Conservation (phyloP, 2,113 vertebrate genomes). For the Leptodactylus fuscus region DNA sequence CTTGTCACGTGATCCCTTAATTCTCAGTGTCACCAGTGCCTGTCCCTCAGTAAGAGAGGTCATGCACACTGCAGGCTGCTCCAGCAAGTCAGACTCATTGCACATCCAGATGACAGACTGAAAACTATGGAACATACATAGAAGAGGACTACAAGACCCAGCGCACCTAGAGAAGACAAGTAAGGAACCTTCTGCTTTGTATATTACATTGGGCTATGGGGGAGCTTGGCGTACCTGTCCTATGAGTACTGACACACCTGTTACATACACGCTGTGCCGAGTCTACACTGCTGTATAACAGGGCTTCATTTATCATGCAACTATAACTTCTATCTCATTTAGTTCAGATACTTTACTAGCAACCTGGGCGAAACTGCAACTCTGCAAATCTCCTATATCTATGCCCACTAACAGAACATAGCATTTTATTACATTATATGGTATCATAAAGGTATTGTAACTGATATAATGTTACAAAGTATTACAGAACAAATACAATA, state of each 20-base stretch:
- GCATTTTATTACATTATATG: not conserved
- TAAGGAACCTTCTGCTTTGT: slow-evolving; percentile 62
- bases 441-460: not conserved
- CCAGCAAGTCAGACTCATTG: slow-evolving; percentile 71
- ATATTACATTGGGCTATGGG: too few relatives aligned
- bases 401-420: not conserved
- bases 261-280: not conserved
- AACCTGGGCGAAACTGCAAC: too few relatives aligned
- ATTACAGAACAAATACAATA: too few relatives aligned
- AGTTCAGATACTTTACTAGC: too few relatives aligned
- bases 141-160: slow-evolving; percentile 65
- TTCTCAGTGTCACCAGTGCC: slow-evolving; percentile 75
- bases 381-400: not conserved
- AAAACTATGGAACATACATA: slow-evolving; percentile 77
- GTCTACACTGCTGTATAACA: too few relatives aligned
- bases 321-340: too few relatives aligned
- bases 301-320: not conserved
- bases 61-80: slow-evolving; percentile 72
- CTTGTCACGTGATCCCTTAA: slow-evolving; percentile 72
- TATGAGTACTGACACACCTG: not conserved
- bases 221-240: not conserved
- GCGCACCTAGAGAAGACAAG: slow-evolving; percentile 64
- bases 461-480: not conserved
- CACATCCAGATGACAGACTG: slow-evolving; percentile 68
- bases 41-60: slow-evolving; percentile 72